Percentiles rank a stretch among this genome's conserved stretches.
phyloP scores from a whole-genome alignment of 2,113 vertebrate species.

The mouse (Mus musculus) region DNA sequence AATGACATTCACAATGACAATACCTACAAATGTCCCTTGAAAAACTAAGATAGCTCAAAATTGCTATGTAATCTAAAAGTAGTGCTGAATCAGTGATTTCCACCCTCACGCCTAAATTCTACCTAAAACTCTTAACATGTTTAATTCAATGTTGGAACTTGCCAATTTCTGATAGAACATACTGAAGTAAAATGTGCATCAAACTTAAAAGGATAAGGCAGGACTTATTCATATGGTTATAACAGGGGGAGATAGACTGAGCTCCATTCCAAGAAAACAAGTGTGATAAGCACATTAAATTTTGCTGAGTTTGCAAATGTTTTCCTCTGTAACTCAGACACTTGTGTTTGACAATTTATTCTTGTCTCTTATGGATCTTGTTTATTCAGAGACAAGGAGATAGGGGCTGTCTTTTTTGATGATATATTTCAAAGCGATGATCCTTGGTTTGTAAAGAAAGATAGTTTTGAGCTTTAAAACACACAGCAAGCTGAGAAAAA shows the following conservation, averaged over 20 bases:
- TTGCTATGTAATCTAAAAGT: not conserved
- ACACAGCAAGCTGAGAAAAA: not conserved
- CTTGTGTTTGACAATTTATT: constrained; percentile 12
- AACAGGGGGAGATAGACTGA: not conserved
- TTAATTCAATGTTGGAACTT: not conserved
- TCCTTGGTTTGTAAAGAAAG: not conserved
- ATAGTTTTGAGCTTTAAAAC: not conserved
- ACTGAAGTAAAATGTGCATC: not conserved
- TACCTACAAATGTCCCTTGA: not conserved
- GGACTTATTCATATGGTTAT: not conserved
- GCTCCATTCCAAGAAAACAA: not conserved
- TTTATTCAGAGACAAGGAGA: not conserved
- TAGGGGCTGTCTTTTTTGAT: not conserved
- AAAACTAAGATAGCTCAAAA: not conserved
- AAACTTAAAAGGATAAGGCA: not conserved
- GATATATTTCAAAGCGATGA: not conserved
- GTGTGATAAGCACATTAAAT: not conserved
- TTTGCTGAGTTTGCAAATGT: constrained; percentile 10
- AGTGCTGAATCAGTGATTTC: not conserved
- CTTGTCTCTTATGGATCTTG: not conserved
- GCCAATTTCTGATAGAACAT: not conserved
- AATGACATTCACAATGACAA: not conserved
- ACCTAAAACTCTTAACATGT: not conserved
- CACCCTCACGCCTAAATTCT: not conserved
- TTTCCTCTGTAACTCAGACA: constrained; percentile 2